Conservation (phyloP, 53 echinoderm and acorn worm species). For the Paracentrotus lividus region DNA sequence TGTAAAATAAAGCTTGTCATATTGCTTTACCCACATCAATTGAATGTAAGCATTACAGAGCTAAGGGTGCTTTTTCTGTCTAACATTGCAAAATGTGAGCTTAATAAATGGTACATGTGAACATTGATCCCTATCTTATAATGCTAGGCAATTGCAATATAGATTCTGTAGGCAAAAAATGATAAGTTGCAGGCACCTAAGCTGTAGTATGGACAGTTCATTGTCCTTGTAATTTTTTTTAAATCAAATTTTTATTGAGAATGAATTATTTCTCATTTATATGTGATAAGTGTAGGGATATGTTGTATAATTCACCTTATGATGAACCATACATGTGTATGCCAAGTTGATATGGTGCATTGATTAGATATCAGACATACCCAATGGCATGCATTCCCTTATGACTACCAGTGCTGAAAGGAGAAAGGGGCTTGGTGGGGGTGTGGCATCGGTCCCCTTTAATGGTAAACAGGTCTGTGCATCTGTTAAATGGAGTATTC, state of each 20-base stretch:
- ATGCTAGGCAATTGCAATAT: too few species aligned
- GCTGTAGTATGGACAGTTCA: too few species aligned
- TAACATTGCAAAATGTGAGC: too few species aligned
- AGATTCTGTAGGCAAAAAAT: too few species aligned
- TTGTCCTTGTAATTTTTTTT: too few species aligned
- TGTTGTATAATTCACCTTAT: slow-evolving; percentile 31
- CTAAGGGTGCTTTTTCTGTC: too few species aligned
- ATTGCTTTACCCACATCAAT: too few species aligned
- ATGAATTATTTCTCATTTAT: too few species aligned
- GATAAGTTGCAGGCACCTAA: too few species aligned
- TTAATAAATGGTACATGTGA: not conserved
- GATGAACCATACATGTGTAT: slow-evolving; percentile 7
- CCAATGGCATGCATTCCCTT: not conserved
- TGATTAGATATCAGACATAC: slow-evolving; percentile 38
- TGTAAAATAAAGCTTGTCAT: too few species aligned
- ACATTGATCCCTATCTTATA: not conserved
- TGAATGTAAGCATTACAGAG: too few species aligned
- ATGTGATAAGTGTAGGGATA: not conserved
- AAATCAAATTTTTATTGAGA: too few species aligned
- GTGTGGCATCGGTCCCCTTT: not conserved
- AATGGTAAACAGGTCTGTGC: not conserved
- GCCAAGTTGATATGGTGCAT: slow-evolving; percentile 1
- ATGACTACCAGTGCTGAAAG: not conserved
- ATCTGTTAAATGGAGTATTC: not conserved
- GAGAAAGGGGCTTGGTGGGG: not conserved